Percentiles rank a stretch among this genome's conserved stretches.
These are phyloP conservation scores for Drosophila bocki DNA, from an alignment of 1,140 invertebrate species.

Conservation along the genomic window DNA sequence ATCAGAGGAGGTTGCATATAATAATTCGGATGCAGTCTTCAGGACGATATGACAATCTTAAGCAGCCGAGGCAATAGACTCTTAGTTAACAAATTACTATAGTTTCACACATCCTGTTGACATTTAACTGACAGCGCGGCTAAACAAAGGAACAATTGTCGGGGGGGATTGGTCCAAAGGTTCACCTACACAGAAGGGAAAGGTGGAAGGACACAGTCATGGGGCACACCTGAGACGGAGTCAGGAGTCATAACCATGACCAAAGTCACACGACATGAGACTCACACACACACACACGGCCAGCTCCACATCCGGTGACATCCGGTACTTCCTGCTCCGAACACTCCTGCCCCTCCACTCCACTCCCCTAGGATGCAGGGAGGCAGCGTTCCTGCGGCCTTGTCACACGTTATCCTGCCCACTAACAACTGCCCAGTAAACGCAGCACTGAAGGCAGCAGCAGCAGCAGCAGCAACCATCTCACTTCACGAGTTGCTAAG, in stretches of 20 bases:
- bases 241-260: constrained; percentile 76
- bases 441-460: constrained; percentile 35
- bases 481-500: constrained; percentile 67
- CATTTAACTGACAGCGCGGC: constrained; percentile 69
- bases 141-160: constrained; percentile 61
- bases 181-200: not conserved
- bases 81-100: constrained; percentile 65
- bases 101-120: constrained; percentile 69
- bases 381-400: constrained; percentile 71
- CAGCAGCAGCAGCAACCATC: constrained; percentile 27
- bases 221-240: constrained; percentile 50
- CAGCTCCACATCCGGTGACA: constrained; percentile 78
- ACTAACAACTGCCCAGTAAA: constrained; percentile 56
- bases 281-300: constrained; percentile 38
- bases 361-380: constrained; percentile 26
- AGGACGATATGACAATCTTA: not conserved
- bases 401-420: constrained; percentile 70
- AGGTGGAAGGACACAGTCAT: constrained; percentile 25
- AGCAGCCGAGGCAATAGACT: not conserved
- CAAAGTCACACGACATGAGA: constrained; percentile 75
- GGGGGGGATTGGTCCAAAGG: not conserved
- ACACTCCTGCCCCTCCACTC: constrained; percentile 1
- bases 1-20: not conserved
- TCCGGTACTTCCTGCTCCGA: constrained; percentile 73
- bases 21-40: not conserved